A percentile compares a stretch with the other conserved stretches of the same genome.
Evolutionary conservation across 2,888 invertebrate species (phyloP).

Genomic region (Bruchidius siliquastri): DNA sequence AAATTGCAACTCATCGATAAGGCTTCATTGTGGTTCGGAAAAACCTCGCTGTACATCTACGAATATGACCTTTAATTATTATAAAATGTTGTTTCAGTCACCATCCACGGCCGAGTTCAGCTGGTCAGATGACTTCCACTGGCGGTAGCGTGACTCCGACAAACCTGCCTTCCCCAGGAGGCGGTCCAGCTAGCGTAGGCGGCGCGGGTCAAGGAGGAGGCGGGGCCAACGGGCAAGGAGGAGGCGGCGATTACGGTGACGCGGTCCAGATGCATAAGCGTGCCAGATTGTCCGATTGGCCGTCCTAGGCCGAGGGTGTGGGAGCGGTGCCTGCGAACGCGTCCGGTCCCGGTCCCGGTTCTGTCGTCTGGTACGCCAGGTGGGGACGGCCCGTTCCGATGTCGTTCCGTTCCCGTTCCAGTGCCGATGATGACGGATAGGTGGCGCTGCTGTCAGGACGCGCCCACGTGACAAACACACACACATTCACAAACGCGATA

Average conservation of each 20-base stretch:
- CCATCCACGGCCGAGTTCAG: constrained; percentile 55
- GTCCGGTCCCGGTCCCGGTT: constrained; percentile 3
- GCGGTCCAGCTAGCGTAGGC: constrained; percentile 44
- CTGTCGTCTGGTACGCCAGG: constrained; percentile 9
- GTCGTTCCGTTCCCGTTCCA: not conserved
- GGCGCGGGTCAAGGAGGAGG: constrained; percentile 37
- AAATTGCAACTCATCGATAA: no score
- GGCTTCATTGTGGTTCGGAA: no score
- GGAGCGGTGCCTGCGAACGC: not conserved
- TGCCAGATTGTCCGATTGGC: constrained; percentile 86
- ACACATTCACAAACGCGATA: not conserved
- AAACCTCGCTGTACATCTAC: no score
- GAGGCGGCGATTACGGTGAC: constrained; percentile 57
- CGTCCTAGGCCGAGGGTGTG: constrained; percentile 61
- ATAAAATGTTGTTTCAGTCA: constrained; percentile 21
- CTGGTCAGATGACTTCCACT: constrained; percentile 57
- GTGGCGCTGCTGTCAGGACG: not conserved
- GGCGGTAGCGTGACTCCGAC: constrained; percentile 77
- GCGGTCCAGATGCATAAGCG: constrained; percentile 70
- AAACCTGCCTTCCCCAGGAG: constrained; percentile 70
- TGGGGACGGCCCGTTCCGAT: not conserved
- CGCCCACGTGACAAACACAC: not conserved
- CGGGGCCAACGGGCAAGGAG: not conserved
- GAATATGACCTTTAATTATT: not conserved
- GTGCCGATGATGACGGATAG: not conserved